Base-by-base conservation (phyloP, 2,888 invertebrate species). In the Acrobasis suavella region DNA sequence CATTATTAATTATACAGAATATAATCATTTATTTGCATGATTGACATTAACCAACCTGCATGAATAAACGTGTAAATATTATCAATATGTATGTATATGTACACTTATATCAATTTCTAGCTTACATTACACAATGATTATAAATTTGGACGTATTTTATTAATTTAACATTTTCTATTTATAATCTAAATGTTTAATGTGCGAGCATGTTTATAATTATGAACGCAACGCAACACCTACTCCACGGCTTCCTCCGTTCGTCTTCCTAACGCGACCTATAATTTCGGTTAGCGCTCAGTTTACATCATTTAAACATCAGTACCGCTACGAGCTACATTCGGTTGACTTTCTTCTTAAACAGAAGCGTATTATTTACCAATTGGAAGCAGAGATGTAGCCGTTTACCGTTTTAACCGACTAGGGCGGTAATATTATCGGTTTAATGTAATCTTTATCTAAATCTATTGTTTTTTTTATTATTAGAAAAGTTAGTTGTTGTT, bases 361-460 rank as follows among this genome's bases (percentile, higher is more conserved):
- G 72, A 77, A 80, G 76, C 78, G 81, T 73, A 73, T 77, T 71
- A 65, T 71, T 75, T 68, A 64, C 67, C 64, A 67, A 65, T 69
- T 79, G 72, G 74, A 74, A 75, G 82, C 73, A 80, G 92, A 91
- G 78, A 92, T 92, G 92, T 92, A 92, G 92, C 89, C 91, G 72
- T 73, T 81, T 84, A 84, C 71, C 68, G 76, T 71, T 70, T 73
- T 61, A 69, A 77, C 91, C 91, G 91, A 91, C 91, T 84, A 70
- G 87, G 73, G 90, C 91, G 91, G 92, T 90, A 81, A 74, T 70
- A 69, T 70, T 70, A 67, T 71, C 52, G 70, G 65, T 67, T 71
- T 63, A 65, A 62, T 65, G 65, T 68, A 71, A 64, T 71, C 63
- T 12, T 42, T 12, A 55, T 56, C 66, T 66, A 65, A 67, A 66